Evolutionary conservation across 2,113 vertebrate species (phyloP).

Genomic region (Oncorhynchus keta): DNA sequence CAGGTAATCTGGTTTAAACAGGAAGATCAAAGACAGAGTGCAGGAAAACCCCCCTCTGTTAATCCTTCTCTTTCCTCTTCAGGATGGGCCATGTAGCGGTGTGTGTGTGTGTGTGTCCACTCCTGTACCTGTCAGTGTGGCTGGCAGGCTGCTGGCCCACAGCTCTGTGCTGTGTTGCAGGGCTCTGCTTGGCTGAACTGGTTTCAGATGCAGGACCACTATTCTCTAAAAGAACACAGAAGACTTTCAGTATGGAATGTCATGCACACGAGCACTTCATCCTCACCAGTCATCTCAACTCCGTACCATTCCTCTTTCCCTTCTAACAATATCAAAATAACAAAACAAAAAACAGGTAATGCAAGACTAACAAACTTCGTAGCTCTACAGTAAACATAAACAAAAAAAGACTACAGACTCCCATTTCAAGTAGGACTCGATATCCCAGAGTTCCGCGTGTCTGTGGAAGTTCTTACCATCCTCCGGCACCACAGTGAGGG

Average conservation of each 20-base stretch:
- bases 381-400: neutral
- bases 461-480: slow-evolving; percentile 77
- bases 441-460: slow-evolving; percentile 2
- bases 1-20: slow-evolving; percentile 58
- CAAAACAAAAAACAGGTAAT: neutral
- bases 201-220: slow-evolving; percentile 88
- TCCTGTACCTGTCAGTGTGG: slow-evolving; percentile 67
- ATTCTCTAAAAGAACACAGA: slow-evolving; percentile 71
- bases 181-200: slow-evolving; percentile 92
- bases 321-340: neutral
- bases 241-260: neutral
- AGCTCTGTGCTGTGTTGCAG: slow-evolving; percentile 84
- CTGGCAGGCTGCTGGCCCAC: slow-evolving; percentile 75
- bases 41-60: slow-evolving; percentile 11
- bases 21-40: slow-evolving; percentile 57
- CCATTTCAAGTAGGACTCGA: neutral
- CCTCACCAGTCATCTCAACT: no score
- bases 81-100: neutral
- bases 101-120: slow-evolving; percentile 12
- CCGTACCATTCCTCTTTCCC: no score
- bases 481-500: slow-evolving; percentile 90
- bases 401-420: neutral
- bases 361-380: neutral
- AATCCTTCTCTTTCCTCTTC: slow-evolving; percentile 28
- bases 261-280: neutral